These are phyloP conservation scores for Drosophila nr. perissopoda DNA, from an alignment of 2,888 invertebrate genomes.

Conservation along the genomic window DNA sequence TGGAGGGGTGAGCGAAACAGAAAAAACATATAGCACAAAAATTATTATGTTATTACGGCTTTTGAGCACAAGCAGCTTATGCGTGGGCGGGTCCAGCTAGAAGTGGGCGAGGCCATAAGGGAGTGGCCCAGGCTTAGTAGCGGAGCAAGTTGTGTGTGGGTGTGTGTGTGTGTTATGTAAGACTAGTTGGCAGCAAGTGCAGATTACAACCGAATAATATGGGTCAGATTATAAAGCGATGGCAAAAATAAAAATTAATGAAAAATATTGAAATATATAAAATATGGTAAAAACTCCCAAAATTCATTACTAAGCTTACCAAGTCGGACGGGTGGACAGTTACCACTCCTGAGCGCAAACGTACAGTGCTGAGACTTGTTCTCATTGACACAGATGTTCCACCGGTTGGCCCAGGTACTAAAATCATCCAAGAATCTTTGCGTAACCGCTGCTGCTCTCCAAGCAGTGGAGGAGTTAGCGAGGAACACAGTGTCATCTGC, in stretches of 20 bases:
- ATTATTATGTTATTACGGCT: slow-evolving; percentile 73
- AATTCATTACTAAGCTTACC: not conserved
- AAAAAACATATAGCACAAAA: slow-evolving; percentile 47
- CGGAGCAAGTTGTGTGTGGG: not conserved
- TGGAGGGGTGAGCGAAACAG: slow-evolving; percentile 1
- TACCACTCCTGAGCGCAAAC: no score
- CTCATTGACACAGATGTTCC: no score
- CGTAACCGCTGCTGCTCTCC: no score
- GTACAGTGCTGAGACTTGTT: no score
- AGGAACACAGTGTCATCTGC: no score
- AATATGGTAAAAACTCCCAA: not conserved
- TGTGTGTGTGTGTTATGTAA: slow-evolving; percentile 2
- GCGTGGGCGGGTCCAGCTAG: slow-evolving; percentile 48
- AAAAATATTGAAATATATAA: not conserved
- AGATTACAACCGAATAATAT: slow-evolving; percentile 17
- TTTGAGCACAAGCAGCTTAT: slow-evolving; percentile 66
- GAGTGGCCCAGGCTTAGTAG: slow-evolving; percentile 16
- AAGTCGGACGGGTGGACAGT: no score
- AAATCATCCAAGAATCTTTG: no score
- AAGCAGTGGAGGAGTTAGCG: no score
- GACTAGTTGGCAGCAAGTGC: slow-evolving; percentile 19
- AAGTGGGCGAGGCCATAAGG: slow-evolving; percentile 12
- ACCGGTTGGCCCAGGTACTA: no score
- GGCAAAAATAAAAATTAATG: not conserved
- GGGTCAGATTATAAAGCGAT: slow-evolving; percentile 10